Base-by-base conservation (phyloP, 1,140 invertebrate species). In the Homarus americanus region DNA sequence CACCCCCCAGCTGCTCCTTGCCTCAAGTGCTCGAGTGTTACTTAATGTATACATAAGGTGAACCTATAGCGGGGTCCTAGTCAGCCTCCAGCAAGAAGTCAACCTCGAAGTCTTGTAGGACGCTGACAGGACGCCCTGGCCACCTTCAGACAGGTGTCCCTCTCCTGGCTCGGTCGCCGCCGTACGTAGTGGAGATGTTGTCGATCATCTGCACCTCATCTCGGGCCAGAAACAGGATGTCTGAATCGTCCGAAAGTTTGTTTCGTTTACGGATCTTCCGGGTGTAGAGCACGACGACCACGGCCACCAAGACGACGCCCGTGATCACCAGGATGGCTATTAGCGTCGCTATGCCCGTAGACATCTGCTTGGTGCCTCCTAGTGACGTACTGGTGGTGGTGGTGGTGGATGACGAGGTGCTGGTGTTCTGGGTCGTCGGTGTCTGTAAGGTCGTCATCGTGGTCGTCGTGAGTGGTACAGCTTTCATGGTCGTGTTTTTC, bases 131-230 rank as follows among this genome's bases (percentile, higher is more conserved):
- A 10, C 78, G 78, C 78, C 78, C 78, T 34, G 53, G n/a, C 78
- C 78, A 53, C 78, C 41, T 38, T 80, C 78, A 80, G 41, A 80
- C 78, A 9, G 78, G 24, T 0, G 78, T 80, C 2, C 41, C 41
- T 80, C 44, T 15, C 3, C 32, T 34, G 1, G 38, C 3, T 10
- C 78, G 2, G 4, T 53, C 41, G 3, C 40, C 5, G 38, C 75
- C 75, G 41, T 80, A 80, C 1, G 17, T 41, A 20, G 5, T 1
- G 4, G 78, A 17, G 0, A 80, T 44, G 41, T 44, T 53, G 41
- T 80, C 78, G 0, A 53, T n/a, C 78, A 80, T 80, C n/a, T 80
- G 78, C 3, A 80, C 41, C 10, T 80, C 78, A 20, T 80, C 78
- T 10, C 32, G 4, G 3, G 78, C 78, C 5, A 80, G 41, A n/a